These are phyloP conservation scores for Drosophila meridionalis DNA, from an alignment of 2,888 invertebrate species.

Conservation along the genomic window DNA sequence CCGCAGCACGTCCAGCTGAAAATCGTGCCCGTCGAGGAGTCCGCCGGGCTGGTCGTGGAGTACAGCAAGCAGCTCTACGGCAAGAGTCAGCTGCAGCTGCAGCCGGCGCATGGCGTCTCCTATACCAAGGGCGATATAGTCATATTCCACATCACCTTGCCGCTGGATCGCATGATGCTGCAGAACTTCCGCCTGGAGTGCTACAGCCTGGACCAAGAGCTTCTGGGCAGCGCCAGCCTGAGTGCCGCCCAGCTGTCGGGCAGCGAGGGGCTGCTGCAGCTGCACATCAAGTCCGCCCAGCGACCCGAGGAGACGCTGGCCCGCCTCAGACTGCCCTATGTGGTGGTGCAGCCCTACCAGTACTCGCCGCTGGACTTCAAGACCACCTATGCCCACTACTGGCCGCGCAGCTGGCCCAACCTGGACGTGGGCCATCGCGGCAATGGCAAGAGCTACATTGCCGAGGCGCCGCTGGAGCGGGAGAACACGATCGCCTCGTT, in stretches of 20 bases:
- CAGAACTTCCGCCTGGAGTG: constrained; percentile 70
- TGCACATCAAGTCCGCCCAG: constrained; percentile 89
- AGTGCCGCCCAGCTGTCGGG: constrained; percentile 91
- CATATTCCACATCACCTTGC: constrained; percentile 81
- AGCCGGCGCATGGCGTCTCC: constrained; percentile 70
- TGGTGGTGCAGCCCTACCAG: constrained; percentile 85
- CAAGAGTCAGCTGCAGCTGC: constrained; percentile 72
- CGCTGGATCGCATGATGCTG: constrained; percentile 57
- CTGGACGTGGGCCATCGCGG: constrained; percentile 98
- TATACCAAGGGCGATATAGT: constrained; percentile 79
- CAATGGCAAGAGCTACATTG: constrained; percentile 93
- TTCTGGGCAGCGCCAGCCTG: constrained; percentile 94
- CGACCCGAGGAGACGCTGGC: constrained; percentile 91
- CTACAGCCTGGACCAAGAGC: constrained; percentile 82
- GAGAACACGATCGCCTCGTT: constrained; percentile 98
- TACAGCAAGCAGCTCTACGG: constrained; percentile 79
- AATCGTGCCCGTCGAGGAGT: constrained; percentile 78
- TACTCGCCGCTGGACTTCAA: constrained; percentile 89
- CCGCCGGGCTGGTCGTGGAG: constrained; percentile 72
- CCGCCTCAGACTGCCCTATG: constrained; percentile 88
- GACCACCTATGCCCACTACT: constrained; percentile 92
- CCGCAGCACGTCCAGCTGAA: constrained; percentile 85
- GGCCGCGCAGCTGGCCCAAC: constrained; percentile 93
- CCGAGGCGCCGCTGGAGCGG: constrained; percentile 88
- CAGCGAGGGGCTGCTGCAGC: constrained; percentile 90